These are phyloP conservation scores for Eupithecia abbreviata DNA, from an alignment of 2,888 invertebrate genomes.

Conservation along the genomic window DNA sequence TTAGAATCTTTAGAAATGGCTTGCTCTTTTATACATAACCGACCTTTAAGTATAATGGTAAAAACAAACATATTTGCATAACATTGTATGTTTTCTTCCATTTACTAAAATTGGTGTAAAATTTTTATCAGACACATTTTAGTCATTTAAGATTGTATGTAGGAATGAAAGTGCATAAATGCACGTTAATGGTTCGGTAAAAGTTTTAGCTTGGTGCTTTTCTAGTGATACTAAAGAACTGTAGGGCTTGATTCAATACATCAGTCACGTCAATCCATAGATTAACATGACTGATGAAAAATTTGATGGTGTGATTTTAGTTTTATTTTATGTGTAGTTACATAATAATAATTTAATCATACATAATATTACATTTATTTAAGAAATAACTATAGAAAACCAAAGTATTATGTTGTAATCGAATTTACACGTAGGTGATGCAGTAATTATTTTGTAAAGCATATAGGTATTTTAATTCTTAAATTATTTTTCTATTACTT, in stretches of 20 bases:
- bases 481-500: slow-evolving; percentile 24
- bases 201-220: slow-evolving; percentile 64
- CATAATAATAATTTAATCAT: background rate
- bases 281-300: background rate
- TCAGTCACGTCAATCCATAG: slow-evolving; percentile 17
- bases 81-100: slow-evolving; percentile 1
- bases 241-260: slow-evolving; percentile 20
- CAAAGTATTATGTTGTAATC: slow-evolving; percentile 26
- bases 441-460: slow-evolving; percentile 33
- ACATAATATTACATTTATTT: background rate
- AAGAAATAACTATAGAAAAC: slow-evolving; percentile 6
- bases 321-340: slow-evolving; percentile 4
- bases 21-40: slow-evolving; percentile 13
- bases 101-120: slow-evolving; percentile 11
- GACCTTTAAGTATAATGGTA: slow-evolving; percentile 5
- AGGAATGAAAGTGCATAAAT: slow-evolving; percentile 27
- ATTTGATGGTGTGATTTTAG: slow-evolving; percentile 25
- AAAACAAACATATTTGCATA: background rate
- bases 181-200: slow-evolving; percentile 37
- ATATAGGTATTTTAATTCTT: slow-evolving; percentile 19
- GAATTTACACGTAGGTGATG: slow-evolving; percentile 20
- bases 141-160: slow-evolving; percentile 13
- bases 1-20: slow-evolving; percentile 26
- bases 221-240: slow-evolving; percentile 24
- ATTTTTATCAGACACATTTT: slow-evolving; percentile 7